A percentile compares a stretch with the other conserved stretches of the same genome.
These are phyloP conservation scores for Parochlus steinenii DNA, from an alignment of 2,888 invertebrate species.

Conservation along the genomic window DNA sequence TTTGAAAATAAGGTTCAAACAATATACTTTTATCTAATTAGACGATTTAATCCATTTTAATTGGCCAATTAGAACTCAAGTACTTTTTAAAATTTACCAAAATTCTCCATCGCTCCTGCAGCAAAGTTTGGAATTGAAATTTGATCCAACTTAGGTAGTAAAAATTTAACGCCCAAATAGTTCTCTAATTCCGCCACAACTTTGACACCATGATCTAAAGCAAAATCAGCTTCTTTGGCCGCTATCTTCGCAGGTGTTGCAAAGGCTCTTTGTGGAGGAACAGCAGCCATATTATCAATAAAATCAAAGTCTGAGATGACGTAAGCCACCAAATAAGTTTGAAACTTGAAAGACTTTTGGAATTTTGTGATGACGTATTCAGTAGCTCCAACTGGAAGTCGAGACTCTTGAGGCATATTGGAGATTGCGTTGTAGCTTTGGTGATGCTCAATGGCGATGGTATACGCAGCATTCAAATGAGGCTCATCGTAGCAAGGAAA, in stretches of 20 bases:
- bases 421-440: constrained; percentile 7
- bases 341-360: constrained; percentile 43
- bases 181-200: constrained; percentile 50
- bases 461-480: constrained; percentile 11
- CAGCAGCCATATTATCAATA: constrained; percentile 10
- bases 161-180: constrained; percentile 56
- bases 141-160: constrained; percentile 72
- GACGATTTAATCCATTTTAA: too few relatives aligned
- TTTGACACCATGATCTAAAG: constrained; percentile 52
- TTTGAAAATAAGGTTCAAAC: too few relatives aligned
- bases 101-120: constrained; percentile 69
- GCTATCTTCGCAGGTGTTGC: constrained; percentile 22
- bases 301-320: constrained; percentile 42
- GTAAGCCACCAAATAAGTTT: constrained; percentile 66
- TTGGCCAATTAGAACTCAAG: too few relatives aligned
- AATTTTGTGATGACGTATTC: constrained; percentile 21
- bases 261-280: constrained; percentile 22
- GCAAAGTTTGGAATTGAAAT: constrained; percentile 71
- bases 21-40: too few relatives aligned
- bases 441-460: constrained; percentile 1
- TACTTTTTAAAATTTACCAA: too few relatives aligned
- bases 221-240: constrained; percentile 39
- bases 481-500: constrained; percentile 46
- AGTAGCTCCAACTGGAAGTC: constrained; percentile 13
- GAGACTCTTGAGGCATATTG: constrained; percentile 13